Evolutionary conservation across 2,797 vertebrate genomes (phyloP).

Genomic region (Sphaeramia orbicularis): DNA sequence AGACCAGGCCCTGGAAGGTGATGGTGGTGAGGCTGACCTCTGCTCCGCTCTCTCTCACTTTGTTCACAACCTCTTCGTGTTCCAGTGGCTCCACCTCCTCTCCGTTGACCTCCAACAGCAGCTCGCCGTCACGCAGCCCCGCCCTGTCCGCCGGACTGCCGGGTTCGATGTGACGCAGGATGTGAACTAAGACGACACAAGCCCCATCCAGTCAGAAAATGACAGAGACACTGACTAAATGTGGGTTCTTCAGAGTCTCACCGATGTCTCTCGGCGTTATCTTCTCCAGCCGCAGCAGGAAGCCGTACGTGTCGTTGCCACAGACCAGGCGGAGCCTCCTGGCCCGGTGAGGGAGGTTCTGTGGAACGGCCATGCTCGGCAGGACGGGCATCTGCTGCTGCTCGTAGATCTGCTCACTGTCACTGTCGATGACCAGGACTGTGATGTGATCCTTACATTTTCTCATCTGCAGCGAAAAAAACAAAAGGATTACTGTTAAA

Average conservation of each 20-base stretch:
- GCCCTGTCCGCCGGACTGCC: conserved; percentile 88
- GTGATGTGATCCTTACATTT: conserved; percentile 87
- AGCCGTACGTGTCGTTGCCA: conserved; percentile 88
- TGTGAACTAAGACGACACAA: conserved; percentile 83
- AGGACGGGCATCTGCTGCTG: conserved; percentile 82
- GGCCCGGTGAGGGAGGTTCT: conserved; percentile 87
- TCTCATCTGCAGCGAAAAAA: conserved; percentile 84
- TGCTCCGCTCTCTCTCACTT: conserved; percentile 84
- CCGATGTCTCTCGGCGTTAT: conserved; percentile 78
- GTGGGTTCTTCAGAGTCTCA: conserved; percentile 66
- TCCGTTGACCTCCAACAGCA: conserved; percentile 93
- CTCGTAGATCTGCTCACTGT: conserved; percentile 88
- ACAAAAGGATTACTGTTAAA: no score
- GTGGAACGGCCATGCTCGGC: conserved; percentile 86
- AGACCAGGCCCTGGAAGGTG: conserved; percentile 83
- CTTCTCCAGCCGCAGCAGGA: conserved; percentile 90
- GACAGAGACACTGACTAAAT: background rate
- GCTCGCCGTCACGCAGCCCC: conserved; percentile 91
- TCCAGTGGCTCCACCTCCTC: conserved; percentile 86
- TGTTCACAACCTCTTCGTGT: conserved; percentile 88
- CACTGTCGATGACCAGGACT: conserved; percentile 89
- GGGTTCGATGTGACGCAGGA: conserved; percentile 87
- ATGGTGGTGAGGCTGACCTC: conserved; percentile 87
- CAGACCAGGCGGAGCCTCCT: conserved; percentile 84
- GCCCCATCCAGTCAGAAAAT: background rate